Conservation (phyloP, 2,113 vertebrate genomes). For the Salvelinus fontinalis region DNA sequence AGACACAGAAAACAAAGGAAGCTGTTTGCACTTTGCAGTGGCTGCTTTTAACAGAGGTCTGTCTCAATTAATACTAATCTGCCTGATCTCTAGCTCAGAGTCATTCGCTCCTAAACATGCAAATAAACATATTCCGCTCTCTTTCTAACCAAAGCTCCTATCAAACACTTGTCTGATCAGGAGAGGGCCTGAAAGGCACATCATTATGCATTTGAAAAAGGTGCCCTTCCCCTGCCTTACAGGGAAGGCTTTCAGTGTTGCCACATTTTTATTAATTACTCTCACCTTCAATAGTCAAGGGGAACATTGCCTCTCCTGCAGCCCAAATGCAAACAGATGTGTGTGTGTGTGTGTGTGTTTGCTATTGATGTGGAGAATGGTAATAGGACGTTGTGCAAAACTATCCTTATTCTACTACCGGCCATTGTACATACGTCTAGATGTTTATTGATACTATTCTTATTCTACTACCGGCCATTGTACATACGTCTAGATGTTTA, state of each 20-base stretch:
- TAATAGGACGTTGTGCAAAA: slow-evolving; percentile 31
- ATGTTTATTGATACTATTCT: slow-evolving; percentile 26
- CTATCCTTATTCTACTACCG: not conserved
- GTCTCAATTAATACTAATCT: slow-evolving; percentile 69
- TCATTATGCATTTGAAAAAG: slow-evolving; percentile 59
- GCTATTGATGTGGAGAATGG: slow-evolving; percentile 20
- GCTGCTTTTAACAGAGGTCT: slow-evolving; percentile 67
- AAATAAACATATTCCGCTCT: slow-evolving; percentile 68
- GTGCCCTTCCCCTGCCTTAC: slow-evolving; percentile 27
- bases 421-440: not conserved
- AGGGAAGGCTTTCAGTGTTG: slow-evolving; percentile 57
- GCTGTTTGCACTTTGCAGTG: slow-evolving; percentile 46
- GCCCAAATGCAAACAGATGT: slow-evolving; percentile 17
- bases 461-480: not conserved
- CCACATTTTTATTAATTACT: slow-evolving; percentile 68
- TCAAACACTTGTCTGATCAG: slow-evolving; percentile 74
- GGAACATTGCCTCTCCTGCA: slow-evolving; percentile 29
- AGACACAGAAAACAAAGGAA: slow-evolving; percentile 26
- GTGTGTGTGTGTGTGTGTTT: slow-evolving; percentile 23
- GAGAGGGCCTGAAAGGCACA: slow-evolving; percentile 51
- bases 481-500: not conserved
- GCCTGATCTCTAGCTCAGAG: slow-evolving; percentile 73
- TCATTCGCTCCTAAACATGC: slow-evolving; percentile 64
- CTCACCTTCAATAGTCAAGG: slow-evolving; percentile 62
- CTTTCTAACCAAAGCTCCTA: slow-evolving; percentile 65